A percentile compares a stretch with the other conserved stretches of the same genome.
Conservation (phyloP, 1,140 invertebrate species). For the Drosophila nikananu region DNA sequence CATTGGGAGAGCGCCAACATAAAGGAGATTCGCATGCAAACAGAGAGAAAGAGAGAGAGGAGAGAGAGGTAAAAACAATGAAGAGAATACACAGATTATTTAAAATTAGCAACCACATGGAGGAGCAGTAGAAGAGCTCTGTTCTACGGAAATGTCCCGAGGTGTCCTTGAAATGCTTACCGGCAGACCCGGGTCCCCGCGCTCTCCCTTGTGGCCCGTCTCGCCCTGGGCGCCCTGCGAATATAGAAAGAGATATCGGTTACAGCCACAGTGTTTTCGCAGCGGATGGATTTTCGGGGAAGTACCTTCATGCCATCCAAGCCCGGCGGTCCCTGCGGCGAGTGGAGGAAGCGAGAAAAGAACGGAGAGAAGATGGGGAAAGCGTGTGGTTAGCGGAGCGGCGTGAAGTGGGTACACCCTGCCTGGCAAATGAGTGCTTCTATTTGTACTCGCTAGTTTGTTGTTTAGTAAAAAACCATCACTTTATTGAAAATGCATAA, state of each 20-base stretch:
- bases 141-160: constrained; percentile 19
- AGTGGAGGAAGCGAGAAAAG: constrained; percentile 56
- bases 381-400: constrained; percentile 51
- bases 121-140: constrained; percentile 42
- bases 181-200: constrained; percentile 95
- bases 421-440: constrained; percentile 19
- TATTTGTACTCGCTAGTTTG: constrained; percentile 3
- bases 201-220: constrained; percentile 94
- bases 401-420: constrained; percentile 4
- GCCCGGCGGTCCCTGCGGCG: constrained; percentile 89
- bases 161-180: constrained; percentile 86
- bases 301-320: constrained; percentile 91
- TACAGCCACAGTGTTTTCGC: constrained; percentile 19
- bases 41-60: background rate
- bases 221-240: constrained; percentile 94
- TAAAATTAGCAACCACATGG: constrained; percentile 75
- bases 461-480: constrained; percentile 81
- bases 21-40: constrained; percentile 66
- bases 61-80: constrained; percentile 44
- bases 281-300: constrained; percentile 45
- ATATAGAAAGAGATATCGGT: constrained; percentile 25
- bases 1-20: constrained; percentile 56
- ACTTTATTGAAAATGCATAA: constrained; percentile 84
- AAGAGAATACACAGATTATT: constrained; percentile 73
- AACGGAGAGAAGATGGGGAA: constrained; percentile 22